phyloP scores from a whole-genome alignment of 2,797 vertebrate species.

The Mormyrus proboscirostris region DNA sequence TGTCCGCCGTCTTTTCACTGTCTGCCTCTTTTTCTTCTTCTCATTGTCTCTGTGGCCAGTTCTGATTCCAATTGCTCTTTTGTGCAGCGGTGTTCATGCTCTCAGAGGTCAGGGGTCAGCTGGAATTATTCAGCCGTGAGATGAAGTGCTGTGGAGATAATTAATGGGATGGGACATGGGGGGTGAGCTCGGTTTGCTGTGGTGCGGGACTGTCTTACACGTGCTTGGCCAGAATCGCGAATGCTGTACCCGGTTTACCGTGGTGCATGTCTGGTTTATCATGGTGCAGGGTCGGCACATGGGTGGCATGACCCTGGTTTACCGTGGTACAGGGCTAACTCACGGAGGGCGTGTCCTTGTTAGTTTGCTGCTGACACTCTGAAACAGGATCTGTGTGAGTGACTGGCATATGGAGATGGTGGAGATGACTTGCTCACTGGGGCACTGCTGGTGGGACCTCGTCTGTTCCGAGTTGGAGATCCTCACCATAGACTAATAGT shows the following conservation, averaged over 20 bases:
- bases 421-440: background rate
- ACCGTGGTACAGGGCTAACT: background rate
- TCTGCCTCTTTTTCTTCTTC: background rate
- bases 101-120: conserved; percentile 38
- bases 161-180: background rate
- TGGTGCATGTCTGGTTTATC: background rate
- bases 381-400: background rate
- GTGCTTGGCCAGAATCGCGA: background rate
- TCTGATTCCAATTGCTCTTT: conserved; percentile 32
- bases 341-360: background rate
- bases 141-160: conserved; percentile 41
- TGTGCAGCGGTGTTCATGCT: conserved; percentile 26
- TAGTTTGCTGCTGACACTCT: background rate
- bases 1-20: background rate
- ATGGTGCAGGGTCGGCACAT: background rate
- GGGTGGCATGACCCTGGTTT: too few species aligned
- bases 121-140: conserved; percentile 42
- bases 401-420: background rate
- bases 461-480: background rate
- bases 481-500: background rate
- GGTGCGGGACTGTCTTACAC: background rate
- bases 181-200: background rate
- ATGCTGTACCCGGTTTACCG: background rate
- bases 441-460: background rate
- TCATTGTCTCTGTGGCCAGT: conserved; percentile 6